A percentile compares a stretch with the other conserved stretches of the same genome.
Conservation (phyloP, 2,797 vertebrate species). For the Sibirionetta formosa region DNA sequence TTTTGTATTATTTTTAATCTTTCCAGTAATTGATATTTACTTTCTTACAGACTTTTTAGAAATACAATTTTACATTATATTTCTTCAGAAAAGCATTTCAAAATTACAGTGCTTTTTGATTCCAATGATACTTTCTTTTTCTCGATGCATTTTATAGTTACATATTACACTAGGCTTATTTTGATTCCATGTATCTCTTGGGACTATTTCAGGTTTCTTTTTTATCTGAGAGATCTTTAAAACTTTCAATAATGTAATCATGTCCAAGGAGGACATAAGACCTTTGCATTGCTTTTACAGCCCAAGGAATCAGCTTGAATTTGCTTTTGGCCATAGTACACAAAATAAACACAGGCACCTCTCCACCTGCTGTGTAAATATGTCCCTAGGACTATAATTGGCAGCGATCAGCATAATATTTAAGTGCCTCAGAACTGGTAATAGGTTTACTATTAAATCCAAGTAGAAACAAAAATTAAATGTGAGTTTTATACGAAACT, state of each 20-base stretch:
- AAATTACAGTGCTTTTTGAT: not conserved
- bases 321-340: not conserved
- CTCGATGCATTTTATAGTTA: not conserved
- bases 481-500: not conserved
- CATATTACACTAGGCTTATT: not conserved
- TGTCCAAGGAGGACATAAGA: not conserved
- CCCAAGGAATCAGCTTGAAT: not conserved
- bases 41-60: not conserved
- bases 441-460: slow-evolving; percentile 4
- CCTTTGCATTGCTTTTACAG: not conserved
- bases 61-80: not conserved
- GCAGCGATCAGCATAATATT: not conserved
- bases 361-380: not conserved
- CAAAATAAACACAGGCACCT: not conserved
- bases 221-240: not conserved
- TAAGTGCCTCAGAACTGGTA: not conserved
- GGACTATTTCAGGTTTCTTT: not conserved
- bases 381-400: not conserved
- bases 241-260: not conserved
- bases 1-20: not conserved
- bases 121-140: not conserved
- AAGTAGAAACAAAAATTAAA: slow-evolving; percentile 31
- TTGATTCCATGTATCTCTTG: not conserved
- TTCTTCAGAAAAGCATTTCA: not conserved
- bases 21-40: not conserved